Evolutionary conservation across 1,140 invertebrate species (phyloP).

Genomic region (Harpegnathos saltator): DNA sequence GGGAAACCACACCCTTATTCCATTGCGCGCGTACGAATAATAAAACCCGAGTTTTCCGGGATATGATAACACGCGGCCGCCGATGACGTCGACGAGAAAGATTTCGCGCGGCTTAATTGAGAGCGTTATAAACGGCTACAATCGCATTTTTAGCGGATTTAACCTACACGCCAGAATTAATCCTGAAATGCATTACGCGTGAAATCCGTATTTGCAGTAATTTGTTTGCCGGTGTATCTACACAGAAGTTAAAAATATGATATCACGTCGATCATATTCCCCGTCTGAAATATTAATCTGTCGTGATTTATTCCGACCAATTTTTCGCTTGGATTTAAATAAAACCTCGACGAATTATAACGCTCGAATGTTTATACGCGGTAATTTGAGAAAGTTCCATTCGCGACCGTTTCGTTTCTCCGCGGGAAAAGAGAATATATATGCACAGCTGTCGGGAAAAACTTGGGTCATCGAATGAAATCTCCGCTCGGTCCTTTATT

Average conservation of each 20-base stretch:
- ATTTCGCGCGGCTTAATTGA: slow-evolving; percentile 23
- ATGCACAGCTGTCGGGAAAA: slow-evolving; percentile 21
- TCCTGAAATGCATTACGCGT: slow-evolving; percentile 14
- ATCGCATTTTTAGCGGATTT: slow-evolving; percentile 34
- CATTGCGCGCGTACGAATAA: too few relatives aligned
- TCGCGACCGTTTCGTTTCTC: slow-evolving; percentile 4
- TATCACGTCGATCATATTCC: slow-evolving; percentile 24
- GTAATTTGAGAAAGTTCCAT: slow-evolving; percentile 31
- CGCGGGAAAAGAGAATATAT: too few relatives aligned
- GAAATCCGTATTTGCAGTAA: slow-evolving; percentile 29
- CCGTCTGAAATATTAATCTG: slow-evolving; percentile 36
- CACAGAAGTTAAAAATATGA: slow-evolving; percentile 3
- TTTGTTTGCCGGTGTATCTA: slow-evolving; percentile 25
- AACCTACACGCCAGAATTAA: slow-evolving; percentile 39
- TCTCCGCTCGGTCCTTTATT: not conserved
- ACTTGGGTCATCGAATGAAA: slow-evolving; percentile 36
- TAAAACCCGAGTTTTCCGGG: not conserved
- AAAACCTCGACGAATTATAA: slow-evolving; percentile 35
- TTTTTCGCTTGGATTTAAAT: slow-evolving; percentile 16
- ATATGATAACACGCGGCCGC: not conserved
- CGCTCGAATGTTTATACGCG: slow-evolving; percentile 14
- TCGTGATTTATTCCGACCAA: slow-evolving; percentile 12
- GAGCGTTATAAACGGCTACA: not conserved
- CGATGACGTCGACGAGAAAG: slow-evolving; percentile 23
- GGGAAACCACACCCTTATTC: too few relatives aligned